Evolutionary conservation across 2,888 invertebrate species (phyloP), one percentile per base, ranked within the genome.

Genomic region (Ectemnius lituratus): DNA sequence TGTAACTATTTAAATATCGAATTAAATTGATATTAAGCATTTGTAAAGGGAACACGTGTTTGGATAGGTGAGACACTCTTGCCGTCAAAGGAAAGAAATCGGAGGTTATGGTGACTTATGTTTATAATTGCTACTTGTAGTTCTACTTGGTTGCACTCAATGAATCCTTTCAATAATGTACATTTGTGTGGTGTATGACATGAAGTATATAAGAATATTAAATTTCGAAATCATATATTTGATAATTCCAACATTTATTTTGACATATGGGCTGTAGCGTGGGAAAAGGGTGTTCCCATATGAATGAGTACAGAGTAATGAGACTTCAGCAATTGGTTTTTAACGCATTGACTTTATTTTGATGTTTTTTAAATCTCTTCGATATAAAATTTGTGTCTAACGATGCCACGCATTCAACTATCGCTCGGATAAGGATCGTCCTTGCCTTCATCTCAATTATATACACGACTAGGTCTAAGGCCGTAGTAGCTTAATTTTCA

Each of bases 321-420:
- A 37, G 37, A 52, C 47, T n/a, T 18, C 27, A 56, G 18, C 76
- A 75, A 76, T 86, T 84, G 84, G 84, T 86, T 89, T 88, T 89
- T 88, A 87, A 87, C 81, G 80, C 80, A 86, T 85, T 86, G 85
- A 86, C 85, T 88, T 89, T 89, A 87, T 89, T 89, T 86, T 87
- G 87, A 87, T 88, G 87, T 84, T 87, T 87, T 86, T 87, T 88
- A 86, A 88, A 89, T 89, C 87, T 90, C 88, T 90, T 89, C 85
- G 86, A 90, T 90, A 90, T 90, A 90, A 90, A 90, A 90, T 89
- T 90, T 90, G 86, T 87, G 86, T 90, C 87, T 87, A 89, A 89
- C 88, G 89, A 90, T 90, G 89, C 88, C 89, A 88, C 88, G 85
- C 88, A 87, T 84, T 87, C 87, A 88, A 88, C 86, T 87, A 88